phyloP scores from a whole-genome alignment of 2,113 vertebrate genomes.

The Monopterus albus region DNA sequence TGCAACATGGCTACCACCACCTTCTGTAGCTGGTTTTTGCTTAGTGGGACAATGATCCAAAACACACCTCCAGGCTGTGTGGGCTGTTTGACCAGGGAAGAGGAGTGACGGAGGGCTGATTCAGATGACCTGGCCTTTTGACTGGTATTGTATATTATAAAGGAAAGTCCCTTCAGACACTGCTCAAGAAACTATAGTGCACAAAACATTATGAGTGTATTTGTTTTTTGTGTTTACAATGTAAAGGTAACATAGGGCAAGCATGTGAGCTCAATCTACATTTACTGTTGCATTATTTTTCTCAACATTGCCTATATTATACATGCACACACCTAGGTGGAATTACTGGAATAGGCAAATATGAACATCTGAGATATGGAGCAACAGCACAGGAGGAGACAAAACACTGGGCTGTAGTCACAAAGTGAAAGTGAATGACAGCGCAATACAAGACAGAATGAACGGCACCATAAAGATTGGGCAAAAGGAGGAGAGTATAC shows the following conservation, averaged over 20 bases:
- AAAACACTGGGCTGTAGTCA: conserved; percentile 32
- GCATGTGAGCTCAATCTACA: conserved; percentile 3
- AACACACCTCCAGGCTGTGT: too few species aligned
- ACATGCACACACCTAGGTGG: conserved; percentile 13
- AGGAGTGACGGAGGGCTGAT: too few species aligned
- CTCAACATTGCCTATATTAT: too few species aligned
- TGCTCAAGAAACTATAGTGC: too few species aligned
- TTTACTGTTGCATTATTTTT: background rate
- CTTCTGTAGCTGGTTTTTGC: too few species aligned
- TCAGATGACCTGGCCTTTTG: too few species aligned
- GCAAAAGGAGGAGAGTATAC: conserved; percentile 11
- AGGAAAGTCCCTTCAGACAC: too few species aligned
- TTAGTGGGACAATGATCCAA: too few species aligned
- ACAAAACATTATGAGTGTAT: too few species aligned
- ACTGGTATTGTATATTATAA: too few species aligned
- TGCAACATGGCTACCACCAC: too few species aligned
- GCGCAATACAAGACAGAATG: conserved; percentile 67
- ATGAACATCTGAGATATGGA: conserved; percentile 46
- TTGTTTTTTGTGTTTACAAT: background rate
- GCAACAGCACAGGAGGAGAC: conserved; percentile 57
- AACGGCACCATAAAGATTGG: conserved; percentile 50
- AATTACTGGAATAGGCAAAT: conserved; percentile 51
- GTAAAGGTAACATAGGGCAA: background rate
- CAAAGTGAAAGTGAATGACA: conserved; percentile 27
- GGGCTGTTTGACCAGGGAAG: too few species aligned